Evolutionary conservation across 2,113 vertebrate genomes (phyloP).

Genomic region (Lepus americanus): DNA sequence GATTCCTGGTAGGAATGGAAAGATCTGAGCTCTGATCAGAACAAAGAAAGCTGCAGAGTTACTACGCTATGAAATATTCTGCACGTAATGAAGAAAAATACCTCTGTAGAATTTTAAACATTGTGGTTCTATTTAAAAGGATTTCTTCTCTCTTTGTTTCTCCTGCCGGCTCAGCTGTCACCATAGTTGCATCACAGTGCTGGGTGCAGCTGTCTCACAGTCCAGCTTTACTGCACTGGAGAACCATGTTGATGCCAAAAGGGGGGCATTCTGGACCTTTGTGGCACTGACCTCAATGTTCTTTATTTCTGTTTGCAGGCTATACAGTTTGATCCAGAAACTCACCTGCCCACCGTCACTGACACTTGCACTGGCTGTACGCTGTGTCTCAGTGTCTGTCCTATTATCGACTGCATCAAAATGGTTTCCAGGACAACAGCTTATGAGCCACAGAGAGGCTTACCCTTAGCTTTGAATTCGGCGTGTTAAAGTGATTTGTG

Average conservation of each 20-base stretch:
- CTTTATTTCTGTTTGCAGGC: slow-evolving; percentile 91
- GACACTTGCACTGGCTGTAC: slow-evolving; percentile 96
- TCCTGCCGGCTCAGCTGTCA: slow-evolving; percentile 76
- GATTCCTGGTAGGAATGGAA: too few relatives aligned
- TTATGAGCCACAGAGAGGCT: slow-evolving; percentile 92
- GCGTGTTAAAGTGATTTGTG: slow-evolving; percentile 85
- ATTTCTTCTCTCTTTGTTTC: background rate
- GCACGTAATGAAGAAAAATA: background rate
- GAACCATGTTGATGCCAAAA: slow-evolving; percentile 61
- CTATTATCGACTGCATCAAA: slow-evolving; percentile 97
- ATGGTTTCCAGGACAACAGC: slow-evolving; percentile 94
- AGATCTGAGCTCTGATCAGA: background rate
- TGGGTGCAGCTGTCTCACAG: slow-evolving; percentile 49
- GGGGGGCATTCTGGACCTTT: slow-evolving; percentile 79
- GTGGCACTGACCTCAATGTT: slow-evolving; percentile 73
- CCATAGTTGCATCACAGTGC: slow-evolving; percentile 77
- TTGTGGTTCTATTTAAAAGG: slow-evolving; percentile 64
- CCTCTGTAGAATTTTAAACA: slow-evolving; percentile 62
- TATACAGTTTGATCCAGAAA: slow-evolving; percentile 94
- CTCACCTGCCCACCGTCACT: slow-evolving; percentile 93
- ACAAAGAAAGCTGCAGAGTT: background rate
- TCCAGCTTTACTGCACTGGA: background rate
- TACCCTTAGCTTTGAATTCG: slow-evolving; percentile 90
- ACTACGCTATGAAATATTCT: background rate
- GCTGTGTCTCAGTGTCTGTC: slow-evolving; percentile 95